Conservation (phyloP, 2,113 vertebrate species). For the Ursus arctos region DNA sequence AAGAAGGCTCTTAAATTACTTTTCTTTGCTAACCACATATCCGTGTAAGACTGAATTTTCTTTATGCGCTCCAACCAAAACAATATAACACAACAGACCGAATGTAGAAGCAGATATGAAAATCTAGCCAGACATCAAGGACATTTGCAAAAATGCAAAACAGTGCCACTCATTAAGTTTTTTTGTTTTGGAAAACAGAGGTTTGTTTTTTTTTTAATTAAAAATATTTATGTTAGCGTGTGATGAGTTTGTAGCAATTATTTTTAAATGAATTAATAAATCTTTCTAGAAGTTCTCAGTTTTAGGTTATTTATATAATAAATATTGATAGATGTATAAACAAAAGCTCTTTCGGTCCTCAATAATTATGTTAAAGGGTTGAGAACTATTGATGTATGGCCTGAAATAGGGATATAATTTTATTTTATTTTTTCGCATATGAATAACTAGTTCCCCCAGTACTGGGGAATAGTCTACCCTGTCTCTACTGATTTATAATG, state of each 20-base stretch:
- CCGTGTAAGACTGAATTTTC: background rate
- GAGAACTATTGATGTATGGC: background rate
- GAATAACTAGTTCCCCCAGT: background rate
- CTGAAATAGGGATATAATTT: background rate
- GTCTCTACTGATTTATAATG: background rate
- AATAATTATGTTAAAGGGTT: background rate
- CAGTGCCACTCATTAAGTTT: background rate
- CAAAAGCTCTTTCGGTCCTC: background rate
- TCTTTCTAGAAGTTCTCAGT: background rate
- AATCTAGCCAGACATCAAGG: background rate
- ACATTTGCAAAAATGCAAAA: constrained; percentile 6
- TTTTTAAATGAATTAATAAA: background rate
- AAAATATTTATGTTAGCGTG: background rate
- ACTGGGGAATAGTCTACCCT: background rate
- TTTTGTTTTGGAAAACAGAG: background rate
- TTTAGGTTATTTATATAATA: background rate
- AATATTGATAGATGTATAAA: background rate
- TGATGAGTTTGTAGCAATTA: background rate
- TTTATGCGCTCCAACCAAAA: background rate
- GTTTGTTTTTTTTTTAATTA: background rate
- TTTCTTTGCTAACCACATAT: background rate
- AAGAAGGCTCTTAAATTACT: background rate
- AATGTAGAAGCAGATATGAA: background rate
- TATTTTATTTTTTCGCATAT: background rate
- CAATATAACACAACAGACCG: background rate